Percentiles rank a stretch among this genome's conserved stretches.
These are phyloP conservation scores for Ophion ellenae DNA, from an alignment of 2,888 invertebrate species.

Conservation along the genomic window DNA sequence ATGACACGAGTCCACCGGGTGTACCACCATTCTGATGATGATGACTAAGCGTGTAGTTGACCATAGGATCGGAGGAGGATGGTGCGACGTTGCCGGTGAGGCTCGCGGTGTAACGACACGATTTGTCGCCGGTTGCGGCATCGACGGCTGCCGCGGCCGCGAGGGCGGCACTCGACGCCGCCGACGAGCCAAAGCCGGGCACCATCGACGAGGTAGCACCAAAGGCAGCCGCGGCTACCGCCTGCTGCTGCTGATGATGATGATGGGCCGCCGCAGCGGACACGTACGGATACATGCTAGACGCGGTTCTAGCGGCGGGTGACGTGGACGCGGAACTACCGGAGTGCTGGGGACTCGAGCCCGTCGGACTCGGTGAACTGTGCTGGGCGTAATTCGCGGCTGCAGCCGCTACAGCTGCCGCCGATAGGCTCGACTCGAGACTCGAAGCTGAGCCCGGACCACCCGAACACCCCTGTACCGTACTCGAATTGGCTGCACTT, in stretches of 20 bases:
- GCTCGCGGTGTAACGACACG: constrained; percentile 91
- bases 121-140: constrained; percentile 90
- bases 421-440: constrained; percentile 87
- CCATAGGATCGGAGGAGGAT: constrained; percentile 89
- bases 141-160: constrained; percentile 87
- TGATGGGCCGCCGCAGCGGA: constrained; percentile 88
- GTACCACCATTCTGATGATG: constrained; percentile 88
- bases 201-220: constrained; percentile 88
- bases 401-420: constrained; percentile 86
- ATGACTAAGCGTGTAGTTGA: constrained; percentile 91
- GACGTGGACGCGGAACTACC: constrained; percentile 88
- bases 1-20: constrained; percentile 81
- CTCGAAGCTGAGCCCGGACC: constrained; percentile 88
- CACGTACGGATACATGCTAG: constrained; percentile 97
- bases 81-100: constrained; percentile 86
- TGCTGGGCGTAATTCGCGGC: constrained; percentile 92
- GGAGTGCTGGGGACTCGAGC: constrained; percentile 89
- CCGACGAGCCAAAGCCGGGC: constrained; percentile 86
- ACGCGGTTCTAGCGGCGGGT: constrained; percentile 85
- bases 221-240: constrained; percentile 87
- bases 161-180: constrained; percentile 84
- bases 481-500: constrained; percentile 90
- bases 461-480: constrained; percentile 87
- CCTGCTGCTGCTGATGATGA: constrained; percentile 90
- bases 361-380: constrained; percentile 87